These are phyloP conservation scores for Stenodera caucasica DNA, from an alignment of 2,888 invertebrate species.

Conservation along the genomic window DNA sequence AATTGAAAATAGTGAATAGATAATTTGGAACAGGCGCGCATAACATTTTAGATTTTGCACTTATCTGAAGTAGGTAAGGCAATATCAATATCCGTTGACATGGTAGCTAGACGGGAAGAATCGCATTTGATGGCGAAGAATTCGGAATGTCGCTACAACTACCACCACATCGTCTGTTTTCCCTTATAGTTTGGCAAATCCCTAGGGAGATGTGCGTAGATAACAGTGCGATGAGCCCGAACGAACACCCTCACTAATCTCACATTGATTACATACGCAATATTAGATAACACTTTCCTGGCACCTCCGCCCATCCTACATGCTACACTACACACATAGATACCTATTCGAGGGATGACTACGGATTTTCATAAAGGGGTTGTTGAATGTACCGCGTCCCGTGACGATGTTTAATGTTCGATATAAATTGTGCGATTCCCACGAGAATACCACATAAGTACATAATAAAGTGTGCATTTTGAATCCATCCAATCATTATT, in stretches of 20 bases:
- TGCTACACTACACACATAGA: conserved; percentile 19
- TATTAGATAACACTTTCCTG: conserved; percentile 54
- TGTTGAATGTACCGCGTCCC: conserved; percentile 10
- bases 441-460: conserved; percentile 16
- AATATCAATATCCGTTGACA: conserved; percentile 51
- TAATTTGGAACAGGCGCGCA: conserved; percentile 25
- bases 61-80: conserved; percentile 39
- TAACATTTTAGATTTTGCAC: conserved; percentile 29
- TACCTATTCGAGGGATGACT: background rate
- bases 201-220: conserved; percentile 51
- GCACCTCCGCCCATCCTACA: conserved; percentile 31
- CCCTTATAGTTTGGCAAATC: conserved; percentile 37
- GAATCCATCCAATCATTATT: too few relatives aligned
- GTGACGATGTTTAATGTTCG: conserved; percentile 23
- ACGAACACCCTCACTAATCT: conserved; percentile 54
- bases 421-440: conserved; percentile 22
- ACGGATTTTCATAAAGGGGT: background rate
- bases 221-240: conserved; percentile 49
- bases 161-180: conserved; percentile 29
- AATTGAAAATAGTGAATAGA: background rate
- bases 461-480: conserved; percentile 11
- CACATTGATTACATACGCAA: conserved; percentile 55
- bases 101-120: conserved; percentile 37
- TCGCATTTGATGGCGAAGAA: conserved; percentile 34
- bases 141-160: conserved; percentile 4